These are phyloP conservation scores for Lepidochrysops patricia DNA, from an alignment of 2,888 invertebrate genomes.

Conservation along the genomic window DNA sequence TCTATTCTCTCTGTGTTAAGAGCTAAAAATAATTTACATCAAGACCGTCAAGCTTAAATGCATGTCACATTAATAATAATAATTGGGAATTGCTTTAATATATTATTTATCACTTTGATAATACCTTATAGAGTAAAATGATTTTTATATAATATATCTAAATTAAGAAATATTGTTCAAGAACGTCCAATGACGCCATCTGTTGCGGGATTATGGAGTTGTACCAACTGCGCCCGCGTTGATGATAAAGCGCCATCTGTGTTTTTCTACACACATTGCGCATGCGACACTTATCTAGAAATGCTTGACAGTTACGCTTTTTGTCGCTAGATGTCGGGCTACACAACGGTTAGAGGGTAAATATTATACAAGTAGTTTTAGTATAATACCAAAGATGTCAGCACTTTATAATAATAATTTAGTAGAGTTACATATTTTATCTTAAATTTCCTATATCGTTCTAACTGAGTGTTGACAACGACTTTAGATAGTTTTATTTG, in stretches of 20 bases:
- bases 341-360: not conserved
- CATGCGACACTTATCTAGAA: not conserved
- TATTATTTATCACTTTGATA: too few relatives aligned
- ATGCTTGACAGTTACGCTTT: not conserved
- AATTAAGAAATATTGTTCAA: too few relatives aligned
- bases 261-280: not conserved
- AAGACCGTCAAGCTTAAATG: too few relatives aligned
- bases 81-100: too few relatives aligned
- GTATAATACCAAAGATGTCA: not conserved
- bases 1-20: not conserved
- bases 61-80: too few relatives aligned
- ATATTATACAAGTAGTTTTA: not conserved
- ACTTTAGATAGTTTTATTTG: too few relatives aligned
- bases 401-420: not conserved
- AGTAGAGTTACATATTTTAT: too few relatives aligned
- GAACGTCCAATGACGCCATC: constrained; percentile 16
- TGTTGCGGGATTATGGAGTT: not conserved
- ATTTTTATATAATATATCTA: too few relatives aligned
- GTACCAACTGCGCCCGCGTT: not conserved
- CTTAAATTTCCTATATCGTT: too few relatives aligned
- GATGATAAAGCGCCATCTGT: not conserved
- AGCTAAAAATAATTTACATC: too few relatives aligned
- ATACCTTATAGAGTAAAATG: too few relatives aligned
- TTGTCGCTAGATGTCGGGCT: not conserved
- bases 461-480: too few relatives aligned